A percentile compares a stretch with the other conserved stretches of the same genome.
Conservation (phyloP, 2,888 invertebrate genomes). For the Orthosia incerta region DNA sequence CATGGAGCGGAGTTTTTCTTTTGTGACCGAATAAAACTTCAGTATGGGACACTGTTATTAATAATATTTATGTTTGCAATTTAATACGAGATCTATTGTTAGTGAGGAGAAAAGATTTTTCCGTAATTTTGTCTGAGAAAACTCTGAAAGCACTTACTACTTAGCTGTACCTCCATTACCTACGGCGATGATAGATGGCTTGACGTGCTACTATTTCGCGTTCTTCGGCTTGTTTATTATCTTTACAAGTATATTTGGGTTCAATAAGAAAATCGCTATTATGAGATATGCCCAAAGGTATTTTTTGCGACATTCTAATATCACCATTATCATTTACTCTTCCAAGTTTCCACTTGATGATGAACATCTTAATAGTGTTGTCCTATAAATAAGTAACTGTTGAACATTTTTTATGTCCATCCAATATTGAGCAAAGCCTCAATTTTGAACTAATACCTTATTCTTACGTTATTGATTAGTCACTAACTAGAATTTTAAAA, state of each 20-base stretch:
- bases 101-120: conserved; percentile 77
- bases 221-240: conserved; percentile 20
- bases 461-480: not conserved
- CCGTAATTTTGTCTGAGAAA: conserved; percentile 75
- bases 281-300: not conserved
- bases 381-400: not conserved
- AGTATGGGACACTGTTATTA: conserved; percentile 85
- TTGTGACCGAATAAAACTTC: conserved; percentile 89
- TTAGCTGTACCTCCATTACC: conserved; percentile 63
- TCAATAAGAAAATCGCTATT: not conserved
- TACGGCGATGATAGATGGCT: conserved; percentile 52
- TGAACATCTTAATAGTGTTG: not conserved
- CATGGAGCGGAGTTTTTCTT: conserved; percentile 89
- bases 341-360: not conserved
- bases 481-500: not conserved
- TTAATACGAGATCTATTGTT: conserved; percentile 82
- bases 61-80: conserved; percentile 88
- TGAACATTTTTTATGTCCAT: not conserved
- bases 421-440: not conserved
- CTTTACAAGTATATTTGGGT: not conserved
- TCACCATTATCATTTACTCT: not conserved
- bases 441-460: not conserved
- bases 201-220: conserved; percentile 28
- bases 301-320: not conserved
- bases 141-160: conserved; percentile 63